Conservation (phyloP, 1,140 invertebrate species). For the Drosophila yakuba region DNA sequence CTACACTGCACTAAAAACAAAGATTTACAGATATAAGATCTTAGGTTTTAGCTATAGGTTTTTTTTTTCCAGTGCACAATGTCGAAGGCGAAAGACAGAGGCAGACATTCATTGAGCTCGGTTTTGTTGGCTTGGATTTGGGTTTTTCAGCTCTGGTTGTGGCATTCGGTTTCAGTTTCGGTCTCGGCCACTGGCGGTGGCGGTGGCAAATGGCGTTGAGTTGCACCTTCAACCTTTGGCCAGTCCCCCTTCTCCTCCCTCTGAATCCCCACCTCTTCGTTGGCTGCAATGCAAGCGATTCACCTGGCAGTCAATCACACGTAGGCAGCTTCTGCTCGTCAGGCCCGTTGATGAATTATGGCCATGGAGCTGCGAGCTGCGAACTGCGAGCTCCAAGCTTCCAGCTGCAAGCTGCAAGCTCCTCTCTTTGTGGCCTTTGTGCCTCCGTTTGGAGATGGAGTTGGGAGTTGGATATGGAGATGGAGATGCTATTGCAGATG, state of each 20-base stretch:
- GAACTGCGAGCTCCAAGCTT: background rate
- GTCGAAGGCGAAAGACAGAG: slow-evolving; percentile 16
- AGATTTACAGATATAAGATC: no score
- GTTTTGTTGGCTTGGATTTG: slow-evolving; percentile 26
- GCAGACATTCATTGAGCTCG: slow-evolving; percentile 39
- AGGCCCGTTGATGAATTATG: slow-evolving; percentile 52
- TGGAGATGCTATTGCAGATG: slow-evolving; percentile 5
- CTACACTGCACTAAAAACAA: no score
- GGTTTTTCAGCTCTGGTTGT: slow-evolving; percentile 35
- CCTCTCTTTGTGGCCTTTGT: slow-evolving; percentile 41
- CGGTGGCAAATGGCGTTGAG: slow-evolving; percentile 16
- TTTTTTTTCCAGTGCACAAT: slow-evolving; percentile 6
- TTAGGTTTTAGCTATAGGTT: no score
- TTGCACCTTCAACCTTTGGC: slow-evolving; percentile 39
- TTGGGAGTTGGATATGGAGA: no score
- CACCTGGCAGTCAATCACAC: slow-evolving; percentile 65
- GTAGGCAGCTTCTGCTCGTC: slow-evolving; percentile 57
- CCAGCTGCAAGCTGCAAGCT: background rate
- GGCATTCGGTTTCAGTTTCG: slow-evolving; percentile 34
- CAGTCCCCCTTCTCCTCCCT: background rate
- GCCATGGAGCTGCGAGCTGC: slow-evolving; percentile 19
- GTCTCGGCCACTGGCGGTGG: slow-evolving; percentile 15
- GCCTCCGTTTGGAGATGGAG: background rate
- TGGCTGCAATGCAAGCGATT: background rate
- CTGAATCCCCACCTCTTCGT: background rate